These are phyloP conservation scores for Colinus virginianus DNA, from an alignment of 2,113 vertebrate genomes.

Conservation along the genomic window DNA sequence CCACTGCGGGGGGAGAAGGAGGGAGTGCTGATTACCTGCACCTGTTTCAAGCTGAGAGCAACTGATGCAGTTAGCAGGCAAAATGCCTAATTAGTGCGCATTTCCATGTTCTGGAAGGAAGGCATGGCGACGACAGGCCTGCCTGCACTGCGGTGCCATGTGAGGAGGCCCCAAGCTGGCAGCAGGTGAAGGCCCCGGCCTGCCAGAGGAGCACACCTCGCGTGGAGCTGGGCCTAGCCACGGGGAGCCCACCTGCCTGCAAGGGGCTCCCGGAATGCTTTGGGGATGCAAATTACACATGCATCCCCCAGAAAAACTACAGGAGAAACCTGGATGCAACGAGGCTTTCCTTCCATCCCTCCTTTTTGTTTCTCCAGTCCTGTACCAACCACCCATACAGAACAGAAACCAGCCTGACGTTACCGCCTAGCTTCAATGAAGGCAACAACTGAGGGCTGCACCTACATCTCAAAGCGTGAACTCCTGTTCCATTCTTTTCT, in stretches of 20 bases:
- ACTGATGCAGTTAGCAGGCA: background rate
- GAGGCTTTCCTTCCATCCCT: background rate
- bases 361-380: background rate
- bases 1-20: background rate
- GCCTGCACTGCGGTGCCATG: background rate
- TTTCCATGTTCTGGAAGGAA: constrained; percentile 30
- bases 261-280: background rate
- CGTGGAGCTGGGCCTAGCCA: background rate
- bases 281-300: background rate
- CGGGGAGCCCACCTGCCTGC: background rate
- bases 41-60: constrained; percentile 12
- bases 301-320: fast-evolving
- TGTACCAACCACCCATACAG: background rate
- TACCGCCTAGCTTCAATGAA: background rate
- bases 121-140: background rate
- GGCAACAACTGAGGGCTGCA: fast-evolving
- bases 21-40: constrained; percentile 1
- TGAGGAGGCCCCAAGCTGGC: background rate
- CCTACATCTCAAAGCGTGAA: background rate
- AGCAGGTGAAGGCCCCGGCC: background rate
- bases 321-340: background rate
- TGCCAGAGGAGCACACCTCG: background rate
- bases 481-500: background rate
- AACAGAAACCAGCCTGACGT: background rate
- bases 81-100: background rate